Evolutionary conservation across 2,113 vertebrate species (phyloP).

Genomic region (Morone chrysops): DNA sequence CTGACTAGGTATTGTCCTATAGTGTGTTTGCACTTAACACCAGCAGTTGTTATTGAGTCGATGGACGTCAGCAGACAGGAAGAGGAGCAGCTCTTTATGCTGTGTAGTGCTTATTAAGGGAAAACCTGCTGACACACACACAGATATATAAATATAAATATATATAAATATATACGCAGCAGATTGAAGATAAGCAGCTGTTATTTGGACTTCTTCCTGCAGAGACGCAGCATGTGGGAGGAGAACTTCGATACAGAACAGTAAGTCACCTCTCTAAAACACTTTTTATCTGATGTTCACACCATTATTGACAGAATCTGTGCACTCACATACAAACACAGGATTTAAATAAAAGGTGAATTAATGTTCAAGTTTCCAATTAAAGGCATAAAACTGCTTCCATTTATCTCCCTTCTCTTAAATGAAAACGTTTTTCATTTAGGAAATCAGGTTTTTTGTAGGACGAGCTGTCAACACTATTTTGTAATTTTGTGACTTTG

Average conservation of each 20-base stretch:
- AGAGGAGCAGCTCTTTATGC: conserved; percentile 1
- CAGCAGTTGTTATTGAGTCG: neutral
- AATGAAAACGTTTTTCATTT: too few relatives aligned
- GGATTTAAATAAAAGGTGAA: too few relatives aligned
- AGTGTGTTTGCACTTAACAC: conserved; percentile 6
- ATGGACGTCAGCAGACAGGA: neutral
- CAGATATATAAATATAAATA: neutral
- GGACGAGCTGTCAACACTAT: too few relatives aligned
- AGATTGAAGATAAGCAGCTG: neutral
- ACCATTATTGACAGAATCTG: neutral
- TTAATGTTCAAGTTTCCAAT: too few relatives aligned
- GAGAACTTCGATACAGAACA: conserved; percentile 66
- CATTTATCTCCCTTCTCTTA: too few relatives aligned
- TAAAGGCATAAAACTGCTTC: too few relatives aligned
- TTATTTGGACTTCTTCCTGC: neutral
- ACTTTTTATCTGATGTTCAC: neutral
- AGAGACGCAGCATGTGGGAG: conserved; percentile 64
- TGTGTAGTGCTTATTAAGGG: neutral
- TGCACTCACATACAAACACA: too few relatives aligned
- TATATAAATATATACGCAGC: neutral
- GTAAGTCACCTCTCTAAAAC: conserved; percentile 55
- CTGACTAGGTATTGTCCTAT: conserved; percentile 53
- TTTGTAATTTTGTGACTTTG: too few relatives aligned
- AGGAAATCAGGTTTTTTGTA: too few relatives aligned
- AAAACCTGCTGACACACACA: neutral